Evolutionary conservation across 2,797 vertebrate genomes (phyloP).

Genomic region (Picus viridis): DNA sequence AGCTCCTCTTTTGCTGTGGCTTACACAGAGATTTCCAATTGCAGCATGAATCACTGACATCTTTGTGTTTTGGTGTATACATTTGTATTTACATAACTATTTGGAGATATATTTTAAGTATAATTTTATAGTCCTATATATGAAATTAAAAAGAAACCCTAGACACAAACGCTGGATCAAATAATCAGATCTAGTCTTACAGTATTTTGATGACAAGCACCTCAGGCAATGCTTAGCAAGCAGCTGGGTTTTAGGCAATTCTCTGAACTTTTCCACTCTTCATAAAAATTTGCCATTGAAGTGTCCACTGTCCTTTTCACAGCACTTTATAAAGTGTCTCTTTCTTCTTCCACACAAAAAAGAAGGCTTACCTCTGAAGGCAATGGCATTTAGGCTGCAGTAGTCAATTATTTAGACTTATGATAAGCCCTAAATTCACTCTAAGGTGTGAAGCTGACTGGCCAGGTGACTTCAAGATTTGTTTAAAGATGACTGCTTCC

Average conservation of each 20-base stretch:
- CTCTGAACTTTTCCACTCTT: background rate
- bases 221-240: constrained; percentile 10
- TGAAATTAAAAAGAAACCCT: background rate
- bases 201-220: constrained; percentile 16
- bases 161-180: background rate
- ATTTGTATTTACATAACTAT: background rate
- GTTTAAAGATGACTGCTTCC: background rate
- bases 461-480: background rate
- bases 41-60: background rate
- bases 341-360: background rate
- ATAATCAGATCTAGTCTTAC: background rate
- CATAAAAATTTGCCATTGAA: background rate
- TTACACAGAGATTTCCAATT: background rate
- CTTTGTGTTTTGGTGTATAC: background rate
- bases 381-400: background rate
- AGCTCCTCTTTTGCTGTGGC: background rate
- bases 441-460: background rate
- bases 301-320: background rate
- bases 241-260: background rate
- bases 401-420: background rate
- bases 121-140: background rate
- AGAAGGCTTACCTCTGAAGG: background rate
- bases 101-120: background rate
- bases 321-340: background rate
- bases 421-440: background rate